A percentile compares a stretch with the other conserved stretches of the same genome.
phyloP scores from a whole-genome alignment of 2,888 invertebrate genomes.

The Campoplex capitator region DNA sequence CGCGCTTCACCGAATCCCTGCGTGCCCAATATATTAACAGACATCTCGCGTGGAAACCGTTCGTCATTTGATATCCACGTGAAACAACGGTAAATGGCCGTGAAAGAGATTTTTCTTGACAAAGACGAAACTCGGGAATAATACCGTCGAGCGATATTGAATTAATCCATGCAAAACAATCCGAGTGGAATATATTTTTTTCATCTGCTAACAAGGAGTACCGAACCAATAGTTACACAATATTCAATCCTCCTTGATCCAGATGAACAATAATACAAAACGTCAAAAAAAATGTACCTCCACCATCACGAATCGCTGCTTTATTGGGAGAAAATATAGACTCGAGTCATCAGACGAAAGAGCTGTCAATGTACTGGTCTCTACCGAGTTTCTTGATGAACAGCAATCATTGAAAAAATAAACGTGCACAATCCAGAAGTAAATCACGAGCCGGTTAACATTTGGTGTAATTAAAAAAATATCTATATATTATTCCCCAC shows the following conservation, averaged over 20 bases:
- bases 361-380: too few species aligned
- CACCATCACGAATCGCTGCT: too few species aligned
- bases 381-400: neutral
- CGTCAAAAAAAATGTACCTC: too few species aligned
- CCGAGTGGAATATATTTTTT: slow-evolving; percentile 30
- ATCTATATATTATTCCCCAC: neutral
- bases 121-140: slow-evolving; percentile 43
- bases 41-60: slow-evolving; percentile 57
- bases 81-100: slow-evolving; percentile 65
- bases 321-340: too few species aligned
- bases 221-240: neutral
- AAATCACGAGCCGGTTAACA: too few species aligned
- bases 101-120: slow-evolving; percentile 55
- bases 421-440: neutral
- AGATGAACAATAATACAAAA: neutral
- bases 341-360: too few species aligned
- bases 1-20: slow-evolving; percentile 57
- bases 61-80: slow-evolving; percentile 63
- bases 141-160: slow-evolving; percentile 25
- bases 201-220: neutral
- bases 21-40: slow-evolving; percentile 54
- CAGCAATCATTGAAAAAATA: neutral
- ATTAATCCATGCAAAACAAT: slow-evolving; percentile 43
- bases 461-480: neutral
- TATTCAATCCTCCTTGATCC: neutral